Percentiles rank a stretch among this genome's conserved stretches.
These are phyloP conservation scores for Ooceraea biroi DNA, from an alignment of 1,140 invertebrate genomes.

Conservation along the genomic window DNA sequence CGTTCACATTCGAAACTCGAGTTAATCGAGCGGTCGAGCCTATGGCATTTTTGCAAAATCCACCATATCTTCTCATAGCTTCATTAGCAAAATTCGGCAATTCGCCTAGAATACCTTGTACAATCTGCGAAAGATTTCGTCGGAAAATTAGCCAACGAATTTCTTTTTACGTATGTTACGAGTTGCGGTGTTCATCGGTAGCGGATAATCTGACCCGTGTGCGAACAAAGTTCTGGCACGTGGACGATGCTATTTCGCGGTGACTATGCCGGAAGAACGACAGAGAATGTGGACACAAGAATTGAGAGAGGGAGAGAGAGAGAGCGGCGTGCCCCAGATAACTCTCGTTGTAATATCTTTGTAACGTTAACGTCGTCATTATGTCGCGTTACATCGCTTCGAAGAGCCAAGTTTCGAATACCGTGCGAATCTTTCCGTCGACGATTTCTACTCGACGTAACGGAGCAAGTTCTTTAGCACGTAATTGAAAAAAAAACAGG, in stretches of 20 bases:
- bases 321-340: conserved; percentile 32
- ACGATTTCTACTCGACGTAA: background rate
- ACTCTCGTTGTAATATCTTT: conserved; percentile 57
- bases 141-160: background rate
- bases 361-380: conserved; percentile 45
- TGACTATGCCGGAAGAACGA: conserved; percentile 46
- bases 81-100: background rate
- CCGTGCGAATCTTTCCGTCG: conserved; percentile 15
- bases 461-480: background rate
- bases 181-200: conserved; percentile 37
- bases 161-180: conserved; percentile 6
- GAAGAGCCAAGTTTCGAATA: conserved; percentile 5
- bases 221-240: conserved; percentile 58
- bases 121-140: background rate
- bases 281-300: conserved; percentile 51
- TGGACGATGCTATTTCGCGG: conserved; percentile 49
- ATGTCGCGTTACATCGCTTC: conserved; percentile 2
- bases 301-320: conserved; percentile 14
- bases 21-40: too few relatives aligned
- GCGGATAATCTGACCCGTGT: conserved; percentile 19
- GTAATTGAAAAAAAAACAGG: background rate
- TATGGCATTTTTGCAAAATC: conserved; percentile 1
- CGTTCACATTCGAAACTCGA: too few relatives aligned
- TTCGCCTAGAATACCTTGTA: background rate
- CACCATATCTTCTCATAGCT: background rate